A percentile compares a stretch with the other conserved stretches of the same genome.
These are phyloP conservation scores for Myotis yumanensis DNA, from an alignment of 2,113 vertebrate genomes.

Conservation along the genomic window DNA sequence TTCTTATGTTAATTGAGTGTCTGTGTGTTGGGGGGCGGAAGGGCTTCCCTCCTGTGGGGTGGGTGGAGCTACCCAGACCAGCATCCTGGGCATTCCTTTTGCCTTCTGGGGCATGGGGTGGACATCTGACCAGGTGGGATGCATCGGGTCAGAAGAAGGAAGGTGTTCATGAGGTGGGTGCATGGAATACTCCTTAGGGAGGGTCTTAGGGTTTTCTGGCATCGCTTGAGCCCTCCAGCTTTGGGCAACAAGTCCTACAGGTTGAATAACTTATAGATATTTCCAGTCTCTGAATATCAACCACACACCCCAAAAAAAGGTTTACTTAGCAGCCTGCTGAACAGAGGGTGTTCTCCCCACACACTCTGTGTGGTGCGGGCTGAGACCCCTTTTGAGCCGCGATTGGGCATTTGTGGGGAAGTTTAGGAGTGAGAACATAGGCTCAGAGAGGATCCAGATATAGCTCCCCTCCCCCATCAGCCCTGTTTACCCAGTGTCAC, in stretches of 20 bases:
- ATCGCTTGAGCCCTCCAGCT: background rate
- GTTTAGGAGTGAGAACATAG: background rate
- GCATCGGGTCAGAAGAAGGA: background rate
- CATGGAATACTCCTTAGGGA: background rate
- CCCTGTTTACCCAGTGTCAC: slow-evolving; percentile 50
- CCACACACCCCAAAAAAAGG: background rate
- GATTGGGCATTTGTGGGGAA: background rate
- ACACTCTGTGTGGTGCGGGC: background rate
- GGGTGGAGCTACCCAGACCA: slow-evolving; percentile 40
- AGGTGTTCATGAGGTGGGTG: background rate
- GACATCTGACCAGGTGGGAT: slow-evolving; percentile 45
- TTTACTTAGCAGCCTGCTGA: background rate
- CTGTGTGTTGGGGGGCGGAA: background rate
- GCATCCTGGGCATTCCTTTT: slow-evolving; percentile 39
- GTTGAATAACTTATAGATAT: slow-evolving; percentile 1
- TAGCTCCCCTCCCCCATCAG: slow-evolving; percentile 8
- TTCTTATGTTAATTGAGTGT: slow-evolving; percentile 78
- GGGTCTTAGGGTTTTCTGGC: background rate
- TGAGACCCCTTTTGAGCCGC: background rate
- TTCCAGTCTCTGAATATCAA: background rate
- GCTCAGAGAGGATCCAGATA: slow-evolving; percentile 5
- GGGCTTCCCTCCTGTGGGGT: slow-evolving; percentile 38
- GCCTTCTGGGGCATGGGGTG: background rate
- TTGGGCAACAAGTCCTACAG: background rate
- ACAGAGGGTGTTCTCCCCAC: background rate